These are phyloP conservation scores for Opisthocomus hoazin DNA, from an alignment of 2,113 vertebrate species.

Conservation along the genomic window DNA sequence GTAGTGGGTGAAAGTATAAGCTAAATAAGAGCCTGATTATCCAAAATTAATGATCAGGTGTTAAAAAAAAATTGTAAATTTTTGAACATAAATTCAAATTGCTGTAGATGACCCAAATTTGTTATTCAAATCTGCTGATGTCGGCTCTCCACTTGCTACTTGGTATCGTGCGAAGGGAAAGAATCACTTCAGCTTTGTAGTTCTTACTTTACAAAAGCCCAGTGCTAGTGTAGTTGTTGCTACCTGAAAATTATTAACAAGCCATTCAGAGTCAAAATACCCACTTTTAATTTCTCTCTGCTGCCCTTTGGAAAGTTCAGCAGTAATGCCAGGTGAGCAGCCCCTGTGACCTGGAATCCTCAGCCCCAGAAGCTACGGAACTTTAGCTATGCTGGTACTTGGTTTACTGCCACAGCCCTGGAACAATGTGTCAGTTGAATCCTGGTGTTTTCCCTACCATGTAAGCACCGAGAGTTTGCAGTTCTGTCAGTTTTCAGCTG, in stretches of 20 bases:
- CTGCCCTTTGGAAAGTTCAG: neutral
- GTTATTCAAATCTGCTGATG: neutral
- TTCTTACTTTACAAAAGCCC: neutral
- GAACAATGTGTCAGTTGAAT: neutral
- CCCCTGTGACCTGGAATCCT: neutral
- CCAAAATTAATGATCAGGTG: neutral
- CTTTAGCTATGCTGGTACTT: neutral
- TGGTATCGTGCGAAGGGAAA: neutral
- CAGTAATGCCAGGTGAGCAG: neutral
- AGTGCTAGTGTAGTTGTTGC: neutral
- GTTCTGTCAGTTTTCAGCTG: neutral
- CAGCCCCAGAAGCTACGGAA: neutral
- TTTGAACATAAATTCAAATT: neutral
- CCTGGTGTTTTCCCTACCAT: neutral
- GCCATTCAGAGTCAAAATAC: neutral
- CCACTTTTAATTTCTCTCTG: neutral
- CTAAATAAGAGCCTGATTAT: neutral
- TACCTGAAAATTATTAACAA: neutral
- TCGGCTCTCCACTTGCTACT: neutral
- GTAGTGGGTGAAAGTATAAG: neutral
- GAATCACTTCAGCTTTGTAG: neutral
- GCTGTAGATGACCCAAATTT: neutral
- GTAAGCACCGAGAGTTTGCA: neutral
- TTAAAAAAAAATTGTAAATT: neutral
- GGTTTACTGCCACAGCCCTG: neutral